Percentiles rank a stretch among this genome's conserved stretches.
Conservation (phyloP, 2,113 vertebrate species). For the Amazona vittata region DNA sequence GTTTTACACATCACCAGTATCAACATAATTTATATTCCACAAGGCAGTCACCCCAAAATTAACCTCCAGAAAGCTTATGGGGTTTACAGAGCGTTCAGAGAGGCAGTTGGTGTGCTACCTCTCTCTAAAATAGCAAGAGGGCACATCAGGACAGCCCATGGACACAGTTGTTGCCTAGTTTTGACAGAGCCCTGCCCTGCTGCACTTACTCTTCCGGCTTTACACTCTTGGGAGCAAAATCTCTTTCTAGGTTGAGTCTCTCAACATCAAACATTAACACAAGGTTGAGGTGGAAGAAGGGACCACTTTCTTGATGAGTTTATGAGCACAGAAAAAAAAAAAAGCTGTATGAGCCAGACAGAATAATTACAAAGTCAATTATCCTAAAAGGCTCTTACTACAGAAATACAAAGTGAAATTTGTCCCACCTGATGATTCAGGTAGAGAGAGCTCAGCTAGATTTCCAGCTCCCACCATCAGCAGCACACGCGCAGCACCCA, state of each 20-base stretch:
- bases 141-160: accelerated
- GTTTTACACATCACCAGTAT: background rate
- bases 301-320: background rate
- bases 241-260: accelerated
- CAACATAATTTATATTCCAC: background rate
- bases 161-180: accelerated
- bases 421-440: background rate
- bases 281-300: background rate
- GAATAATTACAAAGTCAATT: background rate
- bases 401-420: background rate
- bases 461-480: background rate
- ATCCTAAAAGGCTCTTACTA: background rate
- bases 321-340: background rate
- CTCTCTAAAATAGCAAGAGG: background rate
- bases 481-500: background rate
- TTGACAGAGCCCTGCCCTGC: background rate
- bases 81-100: background rate
- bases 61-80: background rate
- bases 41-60: background rate
- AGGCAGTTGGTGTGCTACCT: background rate
- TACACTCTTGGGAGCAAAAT: background rate
- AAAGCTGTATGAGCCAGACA: background rate
- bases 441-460: background rate
- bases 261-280: background rate
- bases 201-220: background rate